These are phyloP conservation scores for Drosophila mettleri DNA, from an alignment of 2,888 invertebrate genomes.

Conservation along the genomic window DNA sequence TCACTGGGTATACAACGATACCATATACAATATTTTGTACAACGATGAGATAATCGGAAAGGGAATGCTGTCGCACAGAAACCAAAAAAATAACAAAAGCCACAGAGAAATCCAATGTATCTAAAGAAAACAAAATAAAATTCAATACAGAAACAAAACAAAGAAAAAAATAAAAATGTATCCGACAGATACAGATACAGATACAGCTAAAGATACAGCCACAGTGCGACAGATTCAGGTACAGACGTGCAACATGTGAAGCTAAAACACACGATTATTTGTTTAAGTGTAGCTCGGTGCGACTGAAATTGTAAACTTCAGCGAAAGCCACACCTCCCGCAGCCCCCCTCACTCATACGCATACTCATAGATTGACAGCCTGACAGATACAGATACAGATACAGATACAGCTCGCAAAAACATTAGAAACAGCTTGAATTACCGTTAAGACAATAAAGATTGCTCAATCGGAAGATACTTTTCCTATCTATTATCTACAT, in stretches of 20 bases:
- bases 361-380: conserved; percentile 12
- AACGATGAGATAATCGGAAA: conserved; percentile 74
- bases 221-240: conserved; percentile 28
- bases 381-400: conserved; percentile 15
- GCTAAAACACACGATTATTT: conserved; percentile 68
- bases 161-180: too few relatives aligned
- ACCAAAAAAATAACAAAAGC: conserved; percentile 42
- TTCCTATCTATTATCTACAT: background rate
- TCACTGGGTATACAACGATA: conserved; percentile 2
- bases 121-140: conserved; percentile 58
- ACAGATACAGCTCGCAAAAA: background rate
- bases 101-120: conserved; percentile 60
- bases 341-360: background rate
- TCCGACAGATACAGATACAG: conserved; percentile 26
- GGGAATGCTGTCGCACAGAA: conserved; percentile 41
- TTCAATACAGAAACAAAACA: conserved; percentile 41
- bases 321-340: conserved; percentile 6
- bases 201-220: conserved; percentile 27
- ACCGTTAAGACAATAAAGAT: conserved; percentile 2
- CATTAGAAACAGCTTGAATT: conserved; percentile 6
- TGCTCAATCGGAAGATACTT: background rate
- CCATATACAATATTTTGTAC: conserved; percentile 23
- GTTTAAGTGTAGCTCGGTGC: conserved; percentile 75
- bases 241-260: conserved; percentile 57
- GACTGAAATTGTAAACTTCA: conserved; percentile 70